Conservation (phyloP, 2,888 invertebrate species). For the Eupithecia subumbrata region DNA sequence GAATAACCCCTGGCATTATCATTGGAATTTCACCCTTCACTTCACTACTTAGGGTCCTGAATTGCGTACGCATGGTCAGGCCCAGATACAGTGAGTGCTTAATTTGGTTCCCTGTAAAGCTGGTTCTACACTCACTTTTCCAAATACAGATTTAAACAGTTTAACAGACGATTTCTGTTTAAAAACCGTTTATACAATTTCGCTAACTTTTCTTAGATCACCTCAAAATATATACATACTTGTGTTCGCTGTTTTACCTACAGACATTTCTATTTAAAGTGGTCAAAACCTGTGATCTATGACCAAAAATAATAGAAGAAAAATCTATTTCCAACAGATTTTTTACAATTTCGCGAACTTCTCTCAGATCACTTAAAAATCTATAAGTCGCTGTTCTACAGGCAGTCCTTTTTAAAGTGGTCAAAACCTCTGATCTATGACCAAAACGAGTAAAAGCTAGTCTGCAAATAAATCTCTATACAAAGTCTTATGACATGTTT, state of each 20-base stretch:
- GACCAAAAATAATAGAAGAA: too few species aligned
- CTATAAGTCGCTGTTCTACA: too few species aligned
- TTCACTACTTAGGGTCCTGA: conserved; percentile 8
- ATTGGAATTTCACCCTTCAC: conserved; percentile 12
- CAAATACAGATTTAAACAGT: neutral
- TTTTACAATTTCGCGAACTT: neutral
- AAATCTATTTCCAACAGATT: too few species aligned
- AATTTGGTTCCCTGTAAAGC: conserved; percentile 18
- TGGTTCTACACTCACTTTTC: neutral
- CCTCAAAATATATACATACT: neutral
- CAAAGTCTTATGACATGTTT: neutral
- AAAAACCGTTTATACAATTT: too few species aligned
- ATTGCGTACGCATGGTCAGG: conserved; percentile 9
- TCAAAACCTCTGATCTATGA: too few species aligned
- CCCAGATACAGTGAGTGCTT: conserved; percentile 16
- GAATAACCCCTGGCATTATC: conserved; percentile 7
- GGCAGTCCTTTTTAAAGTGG: too few species aligned
- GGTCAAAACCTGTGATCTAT: too few species aligned
- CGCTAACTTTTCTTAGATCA: neutral
- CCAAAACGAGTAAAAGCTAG: too few species aligned
- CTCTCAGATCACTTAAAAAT: neutral
- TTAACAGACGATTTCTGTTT: neutral
- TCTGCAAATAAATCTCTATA: too few species aligned
- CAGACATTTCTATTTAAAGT: too few species aligned
- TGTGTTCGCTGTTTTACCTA: too few species aligned